Evolutionary conservation across 2,888 invertebrate species (phyloP).

Genomic region (Sinhomidia bicolor): DNA sequence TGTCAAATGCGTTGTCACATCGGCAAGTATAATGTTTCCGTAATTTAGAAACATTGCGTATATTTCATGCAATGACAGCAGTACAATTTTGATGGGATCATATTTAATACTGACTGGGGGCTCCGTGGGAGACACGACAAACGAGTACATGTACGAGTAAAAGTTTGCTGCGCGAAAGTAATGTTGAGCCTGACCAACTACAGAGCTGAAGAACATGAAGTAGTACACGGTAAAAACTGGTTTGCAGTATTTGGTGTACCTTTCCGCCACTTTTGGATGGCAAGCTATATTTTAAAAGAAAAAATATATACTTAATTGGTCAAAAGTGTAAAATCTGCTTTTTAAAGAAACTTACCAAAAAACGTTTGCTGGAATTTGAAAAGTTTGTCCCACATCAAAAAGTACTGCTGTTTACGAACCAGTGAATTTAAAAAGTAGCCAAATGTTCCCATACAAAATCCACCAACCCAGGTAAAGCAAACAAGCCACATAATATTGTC

Average conservation of each 20-base stretch:
- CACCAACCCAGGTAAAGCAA: background rate
- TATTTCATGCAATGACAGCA: background rate
- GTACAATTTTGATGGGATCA: background rate
- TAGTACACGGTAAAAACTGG: background rate
- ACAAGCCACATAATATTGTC: background rate
- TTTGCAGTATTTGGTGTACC: background rate
- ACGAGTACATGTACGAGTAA: slow-evolving; percentile 30
- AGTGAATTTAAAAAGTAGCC: background rate
- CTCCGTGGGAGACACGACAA: background rate
- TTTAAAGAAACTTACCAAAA: background rate
- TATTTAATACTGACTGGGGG: background rate
- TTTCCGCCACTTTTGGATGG: background rate
- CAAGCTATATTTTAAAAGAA: background rate
- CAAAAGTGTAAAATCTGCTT: background rate
- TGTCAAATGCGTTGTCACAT: background rate
- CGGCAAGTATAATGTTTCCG: slow-evolving; percentile 19
- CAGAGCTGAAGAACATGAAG: background rate
- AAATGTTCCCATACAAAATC: slow-evolving; percentile 6
- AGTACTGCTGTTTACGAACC: background rate
- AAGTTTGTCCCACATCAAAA: background rate
- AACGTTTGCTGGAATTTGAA: background rate
- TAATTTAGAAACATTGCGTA: slow-evolving; percentile 16
- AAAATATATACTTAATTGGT: background rate
- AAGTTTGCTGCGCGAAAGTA: slow-evolving; percentile 20
- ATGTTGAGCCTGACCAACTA: slow-evolving; percentile 16